Evolutionary conservation across 2,888 invertebrate species (phyloP), one percentile per base, ranked within the genome.

Genomic region (Mallateleia sp.): DNA sequence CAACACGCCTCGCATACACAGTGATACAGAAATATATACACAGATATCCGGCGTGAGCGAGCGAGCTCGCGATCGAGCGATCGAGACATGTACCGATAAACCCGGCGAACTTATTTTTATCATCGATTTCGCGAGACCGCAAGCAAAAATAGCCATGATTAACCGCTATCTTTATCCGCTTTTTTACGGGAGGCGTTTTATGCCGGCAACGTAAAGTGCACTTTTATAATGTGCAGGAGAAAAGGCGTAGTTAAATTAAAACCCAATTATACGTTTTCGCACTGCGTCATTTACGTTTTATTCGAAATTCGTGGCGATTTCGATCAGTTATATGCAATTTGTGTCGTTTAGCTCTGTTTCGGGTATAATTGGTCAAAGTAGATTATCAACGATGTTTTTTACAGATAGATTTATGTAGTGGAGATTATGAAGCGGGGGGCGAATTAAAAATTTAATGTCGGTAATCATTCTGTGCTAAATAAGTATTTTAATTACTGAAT

Each of bases 1-100:
- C 87, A 78, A 54, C 82, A 82, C 82, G 82, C 81, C 78, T 75
- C 75, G 54, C 78, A 78, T 81, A 81, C 75, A 75, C 75, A 83
- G 54, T 87, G 80, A 79, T 78, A 56, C 66, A 78, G 77, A 84
- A 82, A 82, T 60, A 74, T 58, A 81, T 52, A 69, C 69, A 52
- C 67, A 74, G 52, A 83, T 71, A 75, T 62, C 64, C 82, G 58
- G 58, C 58, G 32, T 8, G 32, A 32, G 8, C 32, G 32, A 32
- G 62, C 62, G 28, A 42, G 67, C 52, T 64, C 60, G 38, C 50
- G 71, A 72, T 54, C 72, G 62, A 45, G 54, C 79, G 75, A 87
- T 69, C 83, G 67, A 69, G 67, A 50, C 75, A 80, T n/a, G 84
- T 64, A 85, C 78, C 71, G 71, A 78, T 79, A 78, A 60, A 66